Conservation (phyloP, 1,140 invertebrate species). For the Tetraneura akinire region DNA sequence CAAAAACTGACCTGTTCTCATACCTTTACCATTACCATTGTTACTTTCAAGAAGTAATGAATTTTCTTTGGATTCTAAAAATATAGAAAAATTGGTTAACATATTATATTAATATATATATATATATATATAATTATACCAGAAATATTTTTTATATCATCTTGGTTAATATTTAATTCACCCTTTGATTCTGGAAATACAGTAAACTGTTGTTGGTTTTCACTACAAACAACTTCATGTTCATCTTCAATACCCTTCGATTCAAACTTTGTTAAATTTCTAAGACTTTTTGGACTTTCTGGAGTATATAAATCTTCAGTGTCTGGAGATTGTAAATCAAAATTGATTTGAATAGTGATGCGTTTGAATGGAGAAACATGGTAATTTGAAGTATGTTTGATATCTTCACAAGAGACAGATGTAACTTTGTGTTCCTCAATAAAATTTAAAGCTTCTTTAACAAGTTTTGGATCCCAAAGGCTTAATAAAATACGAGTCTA, state of each 20-base stretch:
- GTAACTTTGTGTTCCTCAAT: slow-evolving; percentile 70
- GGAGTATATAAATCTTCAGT: slow-evolving; percentile 72
- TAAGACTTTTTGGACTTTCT: slow-evolving; percentile 61
- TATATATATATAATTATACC: slow-evolving; percentile 17
- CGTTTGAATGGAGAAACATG: slow-evolving; percentile 71
- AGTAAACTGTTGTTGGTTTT: slow-evolving; percentile 60
- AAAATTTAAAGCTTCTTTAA: slow-evolving; percentile 81
- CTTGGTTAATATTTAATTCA: slow-evolving; percentile 53
- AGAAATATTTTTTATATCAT: slow-evolving; percentile 53
- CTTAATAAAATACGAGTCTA: slow-evolving; percentile 74
- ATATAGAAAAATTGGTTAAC: neutral
- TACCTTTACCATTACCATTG: neutral
- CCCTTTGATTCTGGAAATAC: slow-evolving; percentile 60
- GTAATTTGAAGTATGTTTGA: slow-evolving; percentile 42
- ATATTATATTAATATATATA: neutral
- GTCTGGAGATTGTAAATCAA: slow-evolving; percentile 69
- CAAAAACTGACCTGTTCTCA: slow-evolving; percentile 61
- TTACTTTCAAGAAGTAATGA: slow-evolving; percentile 53
- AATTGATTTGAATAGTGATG: slow-evolving; percentile 74
- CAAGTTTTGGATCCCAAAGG: slow-evolving; percentile 79
- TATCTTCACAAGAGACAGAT: slow-evolving; percentile 38
- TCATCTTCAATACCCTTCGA: slow-evolving; percentile 31
- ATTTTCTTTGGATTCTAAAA: slow-evolving; percentile 25
- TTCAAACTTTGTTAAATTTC: slow-evolving; percentile 54
- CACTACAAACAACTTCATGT: slow-evolving; percentile 52